Conservation (phyloP, 2,888 invertebrate genomes). For the Nymphalis urticae region DNA sequence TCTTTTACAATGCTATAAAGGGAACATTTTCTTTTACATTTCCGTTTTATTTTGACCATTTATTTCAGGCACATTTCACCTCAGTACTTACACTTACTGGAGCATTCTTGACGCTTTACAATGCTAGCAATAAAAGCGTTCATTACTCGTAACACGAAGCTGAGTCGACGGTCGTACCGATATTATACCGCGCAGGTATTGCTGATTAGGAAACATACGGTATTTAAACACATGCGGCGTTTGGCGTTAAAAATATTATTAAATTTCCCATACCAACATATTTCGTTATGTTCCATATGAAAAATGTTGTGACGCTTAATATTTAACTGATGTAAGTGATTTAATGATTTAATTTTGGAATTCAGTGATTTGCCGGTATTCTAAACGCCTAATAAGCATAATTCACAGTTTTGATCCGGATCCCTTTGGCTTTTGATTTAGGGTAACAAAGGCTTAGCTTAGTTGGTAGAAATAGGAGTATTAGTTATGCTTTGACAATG, state of each 20-base stretch:
- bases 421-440: too few species aligned
- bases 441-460: too few species aligned
- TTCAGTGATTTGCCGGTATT: too few species aligned
- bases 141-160: conserved; percentile 56
- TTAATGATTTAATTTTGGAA: too few species aligned
- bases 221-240: conserved; percentile 15
- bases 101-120: conserved; percentile 41
- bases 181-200: conserved; percentile 47
- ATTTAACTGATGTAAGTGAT: too few species aligned
- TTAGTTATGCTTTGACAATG: too few species aligned
- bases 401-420: too few species aligned
- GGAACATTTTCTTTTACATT: background rate
- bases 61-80: conserved; percentile 5
- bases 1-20: background rate
- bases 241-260: background rate
- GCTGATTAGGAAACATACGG: conserved; percentile 42
- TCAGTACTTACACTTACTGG: background rate
- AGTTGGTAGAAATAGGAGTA: too few species aligned
- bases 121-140: conserved; percentile 51
- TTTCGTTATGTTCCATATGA: too few species aligned
- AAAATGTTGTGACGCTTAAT: too few species aligned
- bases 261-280: too few species aligned
- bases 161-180: conserved; percentile 51
- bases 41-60: background rate
- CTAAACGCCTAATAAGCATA: too few species aligned